Evolutionary conservation across 2,113 vertebrate species (phyloP).

Genomic region (Lasiurus borealis): DNA sequence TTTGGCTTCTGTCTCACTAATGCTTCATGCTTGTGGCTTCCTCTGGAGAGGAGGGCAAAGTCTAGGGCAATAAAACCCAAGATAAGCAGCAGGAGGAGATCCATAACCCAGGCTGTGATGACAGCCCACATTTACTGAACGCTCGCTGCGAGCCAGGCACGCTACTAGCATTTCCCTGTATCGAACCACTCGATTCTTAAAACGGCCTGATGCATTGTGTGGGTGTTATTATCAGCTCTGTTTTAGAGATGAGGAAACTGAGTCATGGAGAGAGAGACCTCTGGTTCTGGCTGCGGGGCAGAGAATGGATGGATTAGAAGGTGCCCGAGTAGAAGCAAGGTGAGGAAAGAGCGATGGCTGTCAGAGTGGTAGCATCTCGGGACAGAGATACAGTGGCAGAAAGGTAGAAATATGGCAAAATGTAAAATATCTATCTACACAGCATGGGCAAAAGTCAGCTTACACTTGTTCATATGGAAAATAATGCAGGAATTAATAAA

Average conservation of each 20-base stretch:
- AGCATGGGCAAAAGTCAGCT: not conserved
- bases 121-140: not conserved
- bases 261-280: not conserved
- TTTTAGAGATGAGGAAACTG: not conserved
- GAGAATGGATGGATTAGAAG: not conserved
- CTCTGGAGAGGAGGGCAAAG: not conserved
- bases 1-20: not conserved
- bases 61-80: not conserved
- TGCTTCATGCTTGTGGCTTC: not conserved
- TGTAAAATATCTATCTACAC: not conserved
- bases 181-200: not conserved
- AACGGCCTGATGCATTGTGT: not conserved
- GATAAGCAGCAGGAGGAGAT: not conserved
- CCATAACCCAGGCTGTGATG: not conserved
- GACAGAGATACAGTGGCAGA: not conserved
- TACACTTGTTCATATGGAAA: not conserved
- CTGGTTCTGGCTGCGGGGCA: too few species aligned
- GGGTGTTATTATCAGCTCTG: not conserved
- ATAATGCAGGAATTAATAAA: not conserved
- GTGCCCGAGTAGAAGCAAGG: not conserved
- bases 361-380: fast-evolving
- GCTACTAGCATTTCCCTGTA: not conserved
- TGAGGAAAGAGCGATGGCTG: fast-evolving
- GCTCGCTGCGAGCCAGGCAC: fast-evolving
- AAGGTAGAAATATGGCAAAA: fast-evolving